These are phyloP conservation scores for Oasisia sp. DNA, from an alignment of 2,888 invertebrate species.

Conservation along the genomic window DNA sequence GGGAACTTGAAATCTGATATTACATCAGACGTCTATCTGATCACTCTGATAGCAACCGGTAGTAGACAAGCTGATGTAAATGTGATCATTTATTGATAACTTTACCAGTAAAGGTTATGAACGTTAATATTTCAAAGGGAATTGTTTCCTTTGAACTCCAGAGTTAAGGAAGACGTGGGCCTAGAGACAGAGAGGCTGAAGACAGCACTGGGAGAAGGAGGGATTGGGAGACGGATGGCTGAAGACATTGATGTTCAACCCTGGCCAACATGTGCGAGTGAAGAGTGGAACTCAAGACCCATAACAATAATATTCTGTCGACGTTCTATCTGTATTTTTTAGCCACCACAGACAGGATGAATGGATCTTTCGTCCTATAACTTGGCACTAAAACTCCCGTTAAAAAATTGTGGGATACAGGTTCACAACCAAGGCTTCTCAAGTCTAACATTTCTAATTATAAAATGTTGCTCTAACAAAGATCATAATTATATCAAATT, in stretches of 20 bases:
- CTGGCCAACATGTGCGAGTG: too few species aligned
- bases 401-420: not conserved
- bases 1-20: not conserved
- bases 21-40: not conserved
- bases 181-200: too few species aligned
- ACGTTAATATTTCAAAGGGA: not conserved
- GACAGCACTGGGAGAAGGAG: too few species aligned
- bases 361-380: too few species aligned
- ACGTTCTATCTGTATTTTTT: too few species aligned
- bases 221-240: too few species aligned
- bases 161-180: not conserved
- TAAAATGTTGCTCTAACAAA: not conserved
- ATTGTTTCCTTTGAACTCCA: not conserved
- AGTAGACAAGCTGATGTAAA: not conserved
- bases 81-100: slow-evolving; percentile 17
- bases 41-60: not conserved
- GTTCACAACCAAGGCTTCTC: not conserved
- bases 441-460: not conserved
- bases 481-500: not conserved
- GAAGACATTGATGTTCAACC: too few species aligned
- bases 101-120: not conserved
- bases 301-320: too few species aligned
- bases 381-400: too few species aligned
- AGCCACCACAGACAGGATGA: too few species aligned
- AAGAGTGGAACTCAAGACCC: too few species aligned